Evolutionary conservation across 1,140 invertebrate species (phyloP).

Genomic region (Ceratosolen solmsi): DNA sequence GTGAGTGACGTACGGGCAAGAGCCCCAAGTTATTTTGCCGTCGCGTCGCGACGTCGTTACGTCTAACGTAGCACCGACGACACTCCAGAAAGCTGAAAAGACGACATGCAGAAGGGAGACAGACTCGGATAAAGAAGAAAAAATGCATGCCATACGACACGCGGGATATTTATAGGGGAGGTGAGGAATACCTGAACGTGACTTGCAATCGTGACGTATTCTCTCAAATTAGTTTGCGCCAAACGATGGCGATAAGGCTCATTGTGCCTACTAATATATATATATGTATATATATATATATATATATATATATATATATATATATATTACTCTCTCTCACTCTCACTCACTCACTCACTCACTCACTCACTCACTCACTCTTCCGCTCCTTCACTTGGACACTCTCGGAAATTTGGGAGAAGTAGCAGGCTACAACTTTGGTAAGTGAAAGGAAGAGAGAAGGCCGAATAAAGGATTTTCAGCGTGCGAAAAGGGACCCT

Average conservation of each 20-base stretch:
- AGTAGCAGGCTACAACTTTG: too few relatives aligned
- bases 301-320: too few relatives aligned
- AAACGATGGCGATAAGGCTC: not conserved
- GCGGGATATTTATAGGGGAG: constrained; percentile 37
- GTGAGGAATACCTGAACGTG: constrained; percentile 43
- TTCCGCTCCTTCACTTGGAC: too few relatives aligned
- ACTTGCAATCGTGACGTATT: constrained; percentile 31
- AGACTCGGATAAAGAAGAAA: too few relatives aligned
- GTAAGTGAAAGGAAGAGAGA: not conserved
- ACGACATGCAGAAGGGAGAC: not conserved
- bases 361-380: too few relatives aligned
- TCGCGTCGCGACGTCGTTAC: constrained; percentile 43
- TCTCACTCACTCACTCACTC: not conserved
- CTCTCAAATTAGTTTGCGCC: constrained; percentile 24
- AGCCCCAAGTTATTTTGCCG: constrained; percentile 21
- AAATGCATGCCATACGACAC: not conserved
- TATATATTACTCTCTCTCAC: not conserved
- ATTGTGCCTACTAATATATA: not conserved
- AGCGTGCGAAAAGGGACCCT: constrained; percentile 27
- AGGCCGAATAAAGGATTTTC: constrained; percentile 13
- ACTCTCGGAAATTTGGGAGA: not conserved
- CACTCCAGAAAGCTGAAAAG: constrained; percentile 33
- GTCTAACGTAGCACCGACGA: constrained; percentile 40
- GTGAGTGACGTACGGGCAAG: constrained; percentile 43
- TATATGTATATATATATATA: too few relatives aligned